Conservation (phyloP, 2,113 vertebrate species). For the Andinoacara biseriatus region DNA sequence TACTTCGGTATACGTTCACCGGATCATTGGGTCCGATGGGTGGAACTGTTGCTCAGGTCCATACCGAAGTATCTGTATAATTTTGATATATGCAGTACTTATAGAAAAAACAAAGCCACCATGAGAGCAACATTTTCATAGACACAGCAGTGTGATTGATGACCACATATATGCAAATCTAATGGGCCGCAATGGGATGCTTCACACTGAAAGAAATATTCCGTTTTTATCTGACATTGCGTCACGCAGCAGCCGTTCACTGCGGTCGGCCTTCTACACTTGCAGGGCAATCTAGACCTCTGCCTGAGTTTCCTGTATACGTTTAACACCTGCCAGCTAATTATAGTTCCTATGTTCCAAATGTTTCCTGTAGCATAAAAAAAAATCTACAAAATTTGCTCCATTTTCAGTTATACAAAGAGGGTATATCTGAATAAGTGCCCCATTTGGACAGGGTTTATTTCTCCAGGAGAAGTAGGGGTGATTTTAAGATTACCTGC, state of each 20-base stretch:
- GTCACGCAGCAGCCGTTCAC: too few relatives aligned
- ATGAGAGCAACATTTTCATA: not conserved
- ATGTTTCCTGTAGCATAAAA: not conserved
- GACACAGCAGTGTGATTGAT: not conserved
- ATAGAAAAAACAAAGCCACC: not conserved
- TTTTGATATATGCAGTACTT: not conserved
- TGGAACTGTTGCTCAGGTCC: not conserved
- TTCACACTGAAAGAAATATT: not conserved
- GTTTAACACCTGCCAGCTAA: too few relatives aligned
- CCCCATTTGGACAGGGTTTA: not conserved
- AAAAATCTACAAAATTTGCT: not conserved
- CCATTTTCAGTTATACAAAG: not conserved
- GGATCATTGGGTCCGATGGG: not conserved
- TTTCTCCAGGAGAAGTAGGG: not conserved
- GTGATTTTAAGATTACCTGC: not conserved
- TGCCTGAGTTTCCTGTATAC: too few relatives aligned
- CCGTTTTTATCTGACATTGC: not conserved
- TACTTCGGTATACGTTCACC: not conserved
- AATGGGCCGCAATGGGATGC: not conserved
- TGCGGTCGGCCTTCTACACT: too few relatives aligned
- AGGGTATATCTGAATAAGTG: not conserved
- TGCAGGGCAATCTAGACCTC: too few relatives aligned
- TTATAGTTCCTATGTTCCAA: too few relatives aligned
- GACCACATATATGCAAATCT: not conserved
- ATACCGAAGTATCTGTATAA: too few relatives aligned